A percentile compares a stretch with the other conserved stretches of the same genome.
Evolutionary conservation across 2,888 invertebrate genomes (phyloP).

Genomic region (Drosophila fungiperda): DNA sequence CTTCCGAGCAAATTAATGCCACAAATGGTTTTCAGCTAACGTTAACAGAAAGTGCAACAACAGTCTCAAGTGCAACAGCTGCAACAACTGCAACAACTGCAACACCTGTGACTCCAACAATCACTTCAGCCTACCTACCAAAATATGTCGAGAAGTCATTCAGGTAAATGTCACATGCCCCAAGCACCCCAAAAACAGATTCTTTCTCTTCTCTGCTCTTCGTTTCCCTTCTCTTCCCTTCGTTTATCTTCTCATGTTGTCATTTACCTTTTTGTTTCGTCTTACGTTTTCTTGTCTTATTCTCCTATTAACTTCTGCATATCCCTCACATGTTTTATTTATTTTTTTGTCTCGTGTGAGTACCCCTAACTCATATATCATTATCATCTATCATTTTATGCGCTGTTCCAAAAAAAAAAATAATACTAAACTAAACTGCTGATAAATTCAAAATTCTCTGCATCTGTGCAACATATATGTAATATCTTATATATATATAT

Average conservation of each 20-base stretch:
- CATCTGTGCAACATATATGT: slow-evolving; percentile 26
- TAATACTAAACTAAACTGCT: slow-evolving; percentile 5
- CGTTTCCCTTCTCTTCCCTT: slow-evolving; percentile 40
- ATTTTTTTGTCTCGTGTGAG: slow-evolving; percentile 30
- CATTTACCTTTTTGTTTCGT: slow-evolving; percentile 18
- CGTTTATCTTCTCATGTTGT: slow-evolving; percentile 40
- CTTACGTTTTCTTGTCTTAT: slow-evolving; percentile 1
- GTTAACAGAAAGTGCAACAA: slow-evolving; percentile 13
- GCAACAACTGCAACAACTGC: slow-evolving; percentile 17
- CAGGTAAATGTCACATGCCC: slow-evolving; percentile 82
- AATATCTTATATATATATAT: slow-evolving; percentile 14
- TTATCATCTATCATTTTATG: slow-evolving; percentile 16
- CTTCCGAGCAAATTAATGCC: slow-evolving; percentile 6
- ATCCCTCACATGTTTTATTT: slow-evolving; percentile 23
- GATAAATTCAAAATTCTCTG: slow-evolving; percentile 50
- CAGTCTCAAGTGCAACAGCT: slow-evolving; percentile 20
- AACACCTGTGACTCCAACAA: slow-evolving; percentile 21
- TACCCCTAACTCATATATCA: slow-evolving; percentile 27
- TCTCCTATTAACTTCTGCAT: background rate
- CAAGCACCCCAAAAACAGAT: background rate
- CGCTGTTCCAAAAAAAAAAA: slow-evolving; percentile 12
- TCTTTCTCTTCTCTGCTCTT: background rate
- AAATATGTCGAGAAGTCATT: slow-evolving; percentile 85
- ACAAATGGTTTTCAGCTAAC: slow-evolving; percentile 44
- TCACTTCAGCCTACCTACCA: slow-evolving; percentile 80